Base-by-base conservation (phyloP, 2,113 vertebrate species). In the Trichechus manatus region DNA sequence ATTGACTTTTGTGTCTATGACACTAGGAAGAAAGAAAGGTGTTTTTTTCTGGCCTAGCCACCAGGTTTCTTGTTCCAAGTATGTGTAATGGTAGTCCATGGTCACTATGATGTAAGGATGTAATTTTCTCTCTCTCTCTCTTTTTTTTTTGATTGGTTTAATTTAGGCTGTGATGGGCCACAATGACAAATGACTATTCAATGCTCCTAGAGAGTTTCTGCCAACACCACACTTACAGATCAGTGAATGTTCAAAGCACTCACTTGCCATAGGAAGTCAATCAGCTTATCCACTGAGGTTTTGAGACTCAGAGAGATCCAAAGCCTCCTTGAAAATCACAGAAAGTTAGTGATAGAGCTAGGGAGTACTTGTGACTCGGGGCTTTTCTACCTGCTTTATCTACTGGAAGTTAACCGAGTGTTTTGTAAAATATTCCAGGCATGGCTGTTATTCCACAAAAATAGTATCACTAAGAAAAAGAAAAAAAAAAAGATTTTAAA, bases 81-180 rank as follows among this genome's bases (percentile, higher is more conserved):
- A 47, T 61, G 42, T 27, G 3, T 80, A 75, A 27, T 70, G 25
- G n/a, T 33, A 47, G 20, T 56, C 42, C 39, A 1, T 70, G 63
- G 5, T 87, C 25, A 25, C 39, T 91, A n/a, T 27, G 17, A 50
- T 29, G 1, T 36, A 23, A 93, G 31, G 68, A 33, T 53, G 9
- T 77, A 81, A 83, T 78, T 66, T 47, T 75, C 47, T 79, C 77
- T 79, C 13, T 79, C 6, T 68, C 13, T 31, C 29, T 68, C 11
- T 64, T 25, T 64, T 88, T 84, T 50, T 53, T 75, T 36, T 86
- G 31, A 20, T 63, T 93, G 47, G 25, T 80, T 97, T 89, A 79
- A 72, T 89, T 72, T 61, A 78, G 9, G 2, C 72, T 87, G 27
- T 77, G 20, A 74, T 50, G 74, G 90, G 82, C 13, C 27, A 92